Evolutionary conservation across 2,888 invertebrate species (phyloP).

Genomic region (Lissonota sp.): DNA sequence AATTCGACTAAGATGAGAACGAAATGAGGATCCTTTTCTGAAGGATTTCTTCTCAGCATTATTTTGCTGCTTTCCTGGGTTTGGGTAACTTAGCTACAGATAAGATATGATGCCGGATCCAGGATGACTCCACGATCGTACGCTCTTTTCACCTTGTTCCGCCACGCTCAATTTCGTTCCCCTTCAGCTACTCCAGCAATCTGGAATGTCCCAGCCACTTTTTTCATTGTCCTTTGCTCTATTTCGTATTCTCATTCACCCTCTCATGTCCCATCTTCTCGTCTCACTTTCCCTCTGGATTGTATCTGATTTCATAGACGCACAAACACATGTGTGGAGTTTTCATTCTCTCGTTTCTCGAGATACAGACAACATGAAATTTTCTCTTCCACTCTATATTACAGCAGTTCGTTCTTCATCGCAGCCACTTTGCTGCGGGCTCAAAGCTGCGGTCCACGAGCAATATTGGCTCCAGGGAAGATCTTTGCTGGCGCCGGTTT

Average conservation of each 20-base stretch:
- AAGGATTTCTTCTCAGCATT: slow-evolving; percentile 72
- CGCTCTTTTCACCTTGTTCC: slow-evolving; percentile 46
- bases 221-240: slow-evolving; percentile 41
- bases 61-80: slow-evolving; percentile 10
- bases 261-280: slow-evolving; percentile 31
- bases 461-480: too few relatives aligned
- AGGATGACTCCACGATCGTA: slow-evolving; percentile 47
- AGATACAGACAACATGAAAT: slow-evolving; percentile 45
- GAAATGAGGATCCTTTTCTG: slow-evolving; percentile 25
- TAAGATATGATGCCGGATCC: slow-evolving; percentile 35
- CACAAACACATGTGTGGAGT: slow-evolving; percentile 31
- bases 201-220: slow-evolving; percentile 29
- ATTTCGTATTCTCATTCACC: slow-evolving; percentile 58
- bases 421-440: slow-evolving; percentile 32
- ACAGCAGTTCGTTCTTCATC: slow-evolving; percentile 32
- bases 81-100: slow-evolving; percentile 2
- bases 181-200: slow-evolving; percentile 42
- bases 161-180: slow-evolving; percentile 53
- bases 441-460: too few relatives aligned
- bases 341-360: slow-evolving; percentile 24
- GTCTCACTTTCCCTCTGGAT: slow-evolving; percentile 31
- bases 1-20: too few relatives aligned
- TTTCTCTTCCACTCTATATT: slow-evolving; percentile 31
- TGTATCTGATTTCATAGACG: slow-evolving; percentile 38
- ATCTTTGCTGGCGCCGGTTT: too few relatives aligned